These are phyloP conservation scores for Tachina fera DNA, from an alignment of 2,888 invertebrate species.

Conservation along the genomic window DNA sequence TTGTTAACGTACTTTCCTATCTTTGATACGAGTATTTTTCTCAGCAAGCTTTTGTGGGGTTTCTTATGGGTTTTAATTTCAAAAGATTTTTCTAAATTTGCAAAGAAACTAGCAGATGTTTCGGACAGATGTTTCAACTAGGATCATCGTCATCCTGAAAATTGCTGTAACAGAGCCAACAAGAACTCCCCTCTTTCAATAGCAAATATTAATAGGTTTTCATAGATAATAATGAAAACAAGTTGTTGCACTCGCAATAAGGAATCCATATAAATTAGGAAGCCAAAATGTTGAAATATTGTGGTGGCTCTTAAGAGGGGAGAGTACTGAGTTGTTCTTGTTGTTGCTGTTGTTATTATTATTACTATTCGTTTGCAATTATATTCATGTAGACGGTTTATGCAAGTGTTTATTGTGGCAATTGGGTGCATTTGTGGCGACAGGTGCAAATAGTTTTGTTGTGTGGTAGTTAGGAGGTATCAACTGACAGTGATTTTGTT, in stretches of 20 bases:
- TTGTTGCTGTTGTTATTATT: slow-evolving; percentile 40
- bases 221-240: slow-evolving; percentile 68
- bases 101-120: slow-evolving; percentile 61
- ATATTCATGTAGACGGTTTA: slow-evolving; percentile 54
- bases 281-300: slow-evolving; percentile 56
- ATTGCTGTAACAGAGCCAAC: slow-evolving; percentile 18
- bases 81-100: slow-evolving; percentile 58
- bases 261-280: slow-evolving; percentile 72
- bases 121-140: slow-evolving; percentile 64
- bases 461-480: slow-evolving; percentile 72
- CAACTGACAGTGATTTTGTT: slow-evolving; percentile 73
- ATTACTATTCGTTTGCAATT: slow-evolving; percentile 47
- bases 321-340: slow-evolving; percentile 13
- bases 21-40: slow-evolving; percentile 25
- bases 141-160: slow-evolving; percentile 66
- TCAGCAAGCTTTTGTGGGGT: slow-evolving; percentile 56
- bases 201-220: slow-evolving; percentile 62
- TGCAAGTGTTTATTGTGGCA: slow-evolving; percentile 68
- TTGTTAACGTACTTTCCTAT: not conserved
- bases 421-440: slow-evolving; percentile 71
- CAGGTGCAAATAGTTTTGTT: slow-evolving; percentile 72
- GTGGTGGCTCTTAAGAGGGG: slow-evolving; percentile 52
- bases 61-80: slow-evolving; percentile 51
- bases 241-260: slow-evolving; percentile 58
- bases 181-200: slow-evolving; percentile 46